phyloP scores from a whole-genome alignment of 2,888 invertebrate genomes.

The Julus scanicus region DNA sequence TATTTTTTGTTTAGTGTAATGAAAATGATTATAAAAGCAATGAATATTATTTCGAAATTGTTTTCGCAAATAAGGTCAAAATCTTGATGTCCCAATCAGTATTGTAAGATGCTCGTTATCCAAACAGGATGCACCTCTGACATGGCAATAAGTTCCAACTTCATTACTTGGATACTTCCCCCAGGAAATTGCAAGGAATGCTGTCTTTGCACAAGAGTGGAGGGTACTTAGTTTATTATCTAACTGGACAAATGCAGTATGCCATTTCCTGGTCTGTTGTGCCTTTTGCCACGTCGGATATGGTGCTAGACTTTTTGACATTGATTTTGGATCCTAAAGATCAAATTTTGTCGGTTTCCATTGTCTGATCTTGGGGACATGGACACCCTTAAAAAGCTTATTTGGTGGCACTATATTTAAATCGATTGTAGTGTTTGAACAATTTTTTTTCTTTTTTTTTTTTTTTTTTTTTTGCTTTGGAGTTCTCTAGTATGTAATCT shows the following conservation, averaged over 20 bases:
- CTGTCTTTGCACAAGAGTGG: neutral
- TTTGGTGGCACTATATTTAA: neutral
- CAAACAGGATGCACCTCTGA: neutral
- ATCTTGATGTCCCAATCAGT: no score
- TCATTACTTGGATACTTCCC: neutral
- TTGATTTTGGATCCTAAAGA: neutral
- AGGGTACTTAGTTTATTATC: neutral
- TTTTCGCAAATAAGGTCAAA: no score
- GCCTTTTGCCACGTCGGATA: neutral
- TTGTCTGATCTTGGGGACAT: neutral
- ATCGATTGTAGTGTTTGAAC: neutral
- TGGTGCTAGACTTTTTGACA: neutral
- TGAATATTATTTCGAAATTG: no score
- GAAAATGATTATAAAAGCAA: no score
- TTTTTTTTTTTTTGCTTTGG: neutral
- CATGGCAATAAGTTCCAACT: slow-evolving; percentile 18
- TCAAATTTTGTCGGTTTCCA: neutral
- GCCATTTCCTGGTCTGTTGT: slow-evolving; percentile 2
- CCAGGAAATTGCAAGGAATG: neutral
- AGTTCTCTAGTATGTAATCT: neutral
- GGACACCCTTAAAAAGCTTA: neutral
- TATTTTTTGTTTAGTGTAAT: no score
- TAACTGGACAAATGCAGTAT: neutral
- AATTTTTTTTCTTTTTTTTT: neutral
- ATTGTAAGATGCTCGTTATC: neutral